These are phyloP conservation scores for Drosophila villosipedis DNA, from an alignment of 2,888 invertebrate genomes.

Conservation along the genomic window DNA sequence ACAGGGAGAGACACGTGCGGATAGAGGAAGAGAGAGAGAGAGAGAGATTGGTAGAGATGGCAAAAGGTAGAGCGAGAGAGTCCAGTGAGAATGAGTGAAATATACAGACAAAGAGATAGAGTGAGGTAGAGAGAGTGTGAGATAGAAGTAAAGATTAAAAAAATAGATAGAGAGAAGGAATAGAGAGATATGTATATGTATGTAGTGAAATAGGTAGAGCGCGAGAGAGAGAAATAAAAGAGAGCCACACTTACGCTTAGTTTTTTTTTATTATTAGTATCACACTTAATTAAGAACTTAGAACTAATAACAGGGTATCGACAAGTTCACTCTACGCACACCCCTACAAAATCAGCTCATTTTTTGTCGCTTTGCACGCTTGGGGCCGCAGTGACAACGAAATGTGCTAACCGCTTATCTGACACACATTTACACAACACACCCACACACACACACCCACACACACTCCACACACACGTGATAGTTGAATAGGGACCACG, in stretches of 20 bases:
- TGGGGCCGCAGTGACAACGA: slow-evolving; percentile 51
- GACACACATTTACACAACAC: slow-evolving; percentile 58
- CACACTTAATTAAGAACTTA: neutral
- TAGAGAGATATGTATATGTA: neutral
- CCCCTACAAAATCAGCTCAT: neutral
- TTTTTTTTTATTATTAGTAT: neutral
- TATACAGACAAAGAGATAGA: too few species aligned
- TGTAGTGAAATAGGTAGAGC: too few species aligned
- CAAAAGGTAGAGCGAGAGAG: neutral
- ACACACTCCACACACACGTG: neutral
- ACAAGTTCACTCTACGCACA: neutral
- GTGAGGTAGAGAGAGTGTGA: neutral
- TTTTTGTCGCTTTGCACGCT: slow-evolving; percentile 26
- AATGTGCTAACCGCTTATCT: slow-evolving; percentile 75
- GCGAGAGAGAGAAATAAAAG: too few species aligned
- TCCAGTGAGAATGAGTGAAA: too few species aligned
- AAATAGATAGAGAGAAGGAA: too few species aligned
- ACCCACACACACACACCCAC: slow-evolving; percentile 14
- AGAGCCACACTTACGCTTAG: too few species aligned
- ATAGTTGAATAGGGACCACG: slow-evolving; percentile 26
- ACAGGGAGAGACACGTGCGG: too few species aligned
- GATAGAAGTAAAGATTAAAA: neutral
- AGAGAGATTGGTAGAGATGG: too few species aligned
- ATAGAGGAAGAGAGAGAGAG: neutral
- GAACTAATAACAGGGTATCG: neutral